Conservation (phyloP, 92 coral and sea anemone genomes). For the Epizoanthus stellaris region DNA sequence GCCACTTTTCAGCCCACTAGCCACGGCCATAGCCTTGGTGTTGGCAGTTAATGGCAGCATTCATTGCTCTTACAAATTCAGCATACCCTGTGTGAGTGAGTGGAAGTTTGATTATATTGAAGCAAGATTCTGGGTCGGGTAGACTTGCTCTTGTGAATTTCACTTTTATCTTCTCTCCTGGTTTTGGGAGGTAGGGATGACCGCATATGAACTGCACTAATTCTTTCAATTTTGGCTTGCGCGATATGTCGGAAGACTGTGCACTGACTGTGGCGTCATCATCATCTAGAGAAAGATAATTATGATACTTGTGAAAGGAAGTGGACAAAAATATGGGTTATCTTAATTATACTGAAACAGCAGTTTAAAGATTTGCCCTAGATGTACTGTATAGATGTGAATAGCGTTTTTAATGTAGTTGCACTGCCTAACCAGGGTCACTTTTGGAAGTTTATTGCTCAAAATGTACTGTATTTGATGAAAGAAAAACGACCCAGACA, state of each 20-base stretch:
- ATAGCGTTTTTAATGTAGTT: no score
- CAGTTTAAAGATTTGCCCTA: no score
- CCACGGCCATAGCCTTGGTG: no score
- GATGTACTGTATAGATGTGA: no score
- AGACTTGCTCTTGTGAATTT: slow-evolving; percentile 39
- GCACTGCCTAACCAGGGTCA: no score
- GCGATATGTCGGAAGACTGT: slow-evolving; percentile 7
- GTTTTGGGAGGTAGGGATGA: slow-evolving; percentile 53
- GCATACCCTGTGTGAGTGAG: slow-evolving; percentile 33
- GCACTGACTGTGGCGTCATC: neutral
- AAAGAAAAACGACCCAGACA: no score
- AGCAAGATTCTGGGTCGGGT: slow-evolving; percentile 62
- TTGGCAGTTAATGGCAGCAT: no score
- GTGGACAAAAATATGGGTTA: neutral
- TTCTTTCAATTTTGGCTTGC: slow-evolving; percentile 47
- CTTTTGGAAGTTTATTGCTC: no score
- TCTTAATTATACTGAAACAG: no score
- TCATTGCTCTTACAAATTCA: neutral
- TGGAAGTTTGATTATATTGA: slow-evolving; percentile 46
- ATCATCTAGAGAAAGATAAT: neutral
- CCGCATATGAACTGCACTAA: slow-evolving; percentile 62
- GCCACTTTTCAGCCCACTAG: no score
- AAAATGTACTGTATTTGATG: no score
- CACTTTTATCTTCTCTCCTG: slow-evolving; percentile 27
- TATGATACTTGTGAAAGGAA: neutral